These are phyloP conservation scores for Orthonyx spaldingii DNA, from an alignment of 2,113 vertebrate species.

Conservation along the genomic window DNA sequence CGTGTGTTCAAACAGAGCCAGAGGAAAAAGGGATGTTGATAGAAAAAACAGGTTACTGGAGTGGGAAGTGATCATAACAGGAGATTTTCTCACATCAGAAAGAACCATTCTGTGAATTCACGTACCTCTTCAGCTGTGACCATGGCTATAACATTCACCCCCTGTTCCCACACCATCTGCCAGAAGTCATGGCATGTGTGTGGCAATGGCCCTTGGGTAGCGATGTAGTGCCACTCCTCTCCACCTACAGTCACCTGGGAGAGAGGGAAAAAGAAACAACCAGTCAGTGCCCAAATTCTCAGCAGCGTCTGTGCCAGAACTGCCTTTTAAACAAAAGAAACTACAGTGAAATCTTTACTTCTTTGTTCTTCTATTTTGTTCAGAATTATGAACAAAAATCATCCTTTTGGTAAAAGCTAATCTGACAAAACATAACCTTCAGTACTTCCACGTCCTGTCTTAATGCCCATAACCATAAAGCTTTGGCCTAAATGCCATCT, in stretches of 20 bases:
- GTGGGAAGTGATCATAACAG: not conserved
- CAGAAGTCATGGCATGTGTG: constrained; percentile 94
- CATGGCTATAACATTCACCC: constrained; percentile 94
- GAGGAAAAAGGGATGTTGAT: not conserved
- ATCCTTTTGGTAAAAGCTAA: not conserved
- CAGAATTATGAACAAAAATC: not conserved
- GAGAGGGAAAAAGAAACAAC: not conserved
- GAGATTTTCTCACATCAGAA: not conserved
- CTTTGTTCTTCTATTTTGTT: not conserved
- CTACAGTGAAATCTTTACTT: not conserved
- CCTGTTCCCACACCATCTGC: constrained; percentile 98
- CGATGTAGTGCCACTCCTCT: constrained; percentile 93
- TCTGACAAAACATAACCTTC: not conserved
- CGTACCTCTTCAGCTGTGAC: constrained; percentile 93
- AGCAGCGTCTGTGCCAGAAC: not conserved
- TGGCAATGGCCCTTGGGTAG: constrained; percentile 90
- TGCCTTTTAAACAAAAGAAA: not conserved
- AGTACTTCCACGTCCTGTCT: not conserved
- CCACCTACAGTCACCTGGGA: constrained; percentile 85
- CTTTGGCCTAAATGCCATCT: not conserved
- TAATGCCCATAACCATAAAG: not conserved
- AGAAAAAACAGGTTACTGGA: not conserved
- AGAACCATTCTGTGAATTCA: not conserved
- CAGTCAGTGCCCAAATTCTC: not conserved
- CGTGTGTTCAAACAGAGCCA: not conserved